Percentiles rank a stretch among this genome's conserved stretches.
Conservation (phyloP, 2,888 invertebrate genomes). For the Amphipoea lucens region DNA sequence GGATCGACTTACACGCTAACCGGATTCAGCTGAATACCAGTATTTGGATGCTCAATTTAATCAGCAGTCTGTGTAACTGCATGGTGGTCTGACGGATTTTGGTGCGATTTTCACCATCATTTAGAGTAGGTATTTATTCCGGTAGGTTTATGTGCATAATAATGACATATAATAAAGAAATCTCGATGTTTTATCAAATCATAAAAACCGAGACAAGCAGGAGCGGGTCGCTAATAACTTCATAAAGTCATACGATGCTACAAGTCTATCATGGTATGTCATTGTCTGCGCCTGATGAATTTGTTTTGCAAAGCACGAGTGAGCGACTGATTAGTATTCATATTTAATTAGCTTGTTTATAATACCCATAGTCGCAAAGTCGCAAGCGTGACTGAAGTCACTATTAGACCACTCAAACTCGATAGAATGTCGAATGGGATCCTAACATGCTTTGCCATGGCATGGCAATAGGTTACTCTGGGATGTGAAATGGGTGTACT, state of each 20-base stretch:
- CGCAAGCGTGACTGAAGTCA: neutral
- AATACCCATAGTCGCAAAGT: no score
- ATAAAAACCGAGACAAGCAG: neutral
- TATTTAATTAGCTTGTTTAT: neutral
- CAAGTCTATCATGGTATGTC: neutral
- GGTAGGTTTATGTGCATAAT: neutral
- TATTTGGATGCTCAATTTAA: neutral
- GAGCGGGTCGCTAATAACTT: neutral
- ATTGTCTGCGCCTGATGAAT: constrained; percentile 16
- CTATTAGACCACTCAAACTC: neutral
- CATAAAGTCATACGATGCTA: neutral
- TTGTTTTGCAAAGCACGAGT: neutral
- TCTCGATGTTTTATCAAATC: neutral
- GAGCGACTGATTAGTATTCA: neutral
- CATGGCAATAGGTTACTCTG: neutral
- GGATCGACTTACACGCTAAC: neutral
- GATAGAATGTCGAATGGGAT: neutral
- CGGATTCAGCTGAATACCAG: neutral
- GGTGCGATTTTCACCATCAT: neutral
- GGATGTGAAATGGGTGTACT: neutral
- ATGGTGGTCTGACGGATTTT: neutral
- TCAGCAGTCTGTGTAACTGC: neutral
- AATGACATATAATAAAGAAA: neutral
- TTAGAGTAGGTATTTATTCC: neutral
- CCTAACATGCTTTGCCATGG: neutral